These are phyloP conservation scores for Panurus biarmicus DNA, from an alignment of 2,113 vertebrate genomes.

Conservation along the genomic window DNA sequence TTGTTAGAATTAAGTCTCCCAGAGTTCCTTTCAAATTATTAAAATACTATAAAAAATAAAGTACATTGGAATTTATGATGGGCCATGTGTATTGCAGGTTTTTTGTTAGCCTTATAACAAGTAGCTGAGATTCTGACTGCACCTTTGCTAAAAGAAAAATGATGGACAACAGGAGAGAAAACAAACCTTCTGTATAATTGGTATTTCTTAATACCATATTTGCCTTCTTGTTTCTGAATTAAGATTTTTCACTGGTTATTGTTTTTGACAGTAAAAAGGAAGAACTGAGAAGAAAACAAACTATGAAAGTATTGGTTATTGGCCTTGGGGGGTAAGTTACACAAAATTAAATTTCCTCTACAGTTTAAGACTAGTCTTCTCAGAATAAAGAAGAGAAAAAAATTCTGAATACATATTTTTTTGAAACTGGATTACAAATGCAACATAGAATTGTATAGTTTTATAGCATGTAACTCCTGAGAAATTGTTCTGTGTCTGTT, in stretches of 20 bases:
- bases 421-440: background rate
- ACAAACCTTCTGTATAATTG: background rate
- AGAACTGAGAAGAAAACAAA: slow-evolving; percentile 18
- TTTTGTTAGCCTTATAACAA: background rate
- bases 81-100: background rate
- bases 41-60: background rate
- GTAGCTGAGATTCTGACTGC: background rate
- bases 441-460: background rate
- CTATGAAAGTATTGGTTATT: slow-evolving; percentile 81
- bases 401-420: background rate
- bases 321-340: slow-evolving; percentile 89
- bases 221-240: background rate
- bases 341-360: background rate
- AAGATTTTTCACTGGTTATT: background rate
- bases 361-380: background rate
- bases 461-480: background rate
- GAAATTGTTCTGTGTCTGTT: background rate
- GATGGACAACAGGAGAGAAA: background rate
- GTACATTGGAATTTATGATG: background rate
- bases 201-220: background rate
- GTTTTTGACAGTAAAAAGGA: slow-evolving; percentile 45
- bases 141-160: background rate
- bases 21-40: background rate
- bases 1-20: background rate
- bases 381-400: too few relatives aligned